Evolutionary conservation across 2,888 invertebrate species (phyloP).

Genomic region (Lutraria lutraria): DNA sequence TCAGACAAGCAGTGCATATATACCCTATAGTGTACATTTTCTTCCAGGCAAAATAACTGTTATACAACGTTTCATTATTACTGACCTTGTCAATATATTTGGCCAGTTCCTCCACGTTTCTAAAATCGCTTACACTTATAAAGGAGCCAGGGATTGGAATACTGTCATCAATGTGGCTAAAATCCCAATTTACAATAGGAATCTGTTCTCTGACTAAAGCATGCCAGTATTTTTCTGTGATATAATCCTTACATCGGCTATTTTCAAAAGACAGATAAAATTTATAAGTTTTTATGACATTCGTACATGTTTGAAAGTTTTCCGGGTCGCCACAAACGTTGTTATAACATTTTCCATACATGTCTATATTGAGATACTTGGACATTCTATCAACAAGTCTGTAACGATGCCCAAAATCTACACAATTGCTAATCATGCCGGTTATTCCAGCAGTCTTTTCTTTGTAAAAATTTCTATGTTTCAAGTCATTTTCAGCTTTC

Average conservation of each 20-base stretch:
- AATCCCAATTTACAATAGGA: slow-evolving; percentile 67
- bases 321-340: slow-evolving; percentile 45
- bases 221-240: slow-evolving; percentile 68
- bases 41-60: slow-evolving; percentile 67
- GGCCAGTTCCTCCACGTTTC: slow-evolving; percentile 38
- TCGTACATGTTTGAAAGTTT: slow-evolving; percentile 30
- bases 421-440: slow-evolving; percentile 63
- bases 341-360: slow-evolving; percentile 61
- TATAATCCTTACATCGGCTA: slow-evolving; percentile 57
- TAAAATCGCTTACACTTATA: slow-evolving; percentile 66
- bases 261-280: slow-evolving; percentile 68
- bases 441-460: slow-evolving; percentile 53
- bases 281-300: slow-evolving; percentile 53
- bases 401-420: slow-evolving; percentile 49
- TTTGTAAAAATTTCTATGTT: slow-evolving; percentile 50
- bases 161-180: slow-evolving; percentile 23
- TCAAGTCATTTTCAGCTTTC: slow-evolving; percentile 43
- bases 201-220: slow-evolving; percentile 48
- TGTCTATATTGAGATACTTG: slow-evolving; percentile 51
- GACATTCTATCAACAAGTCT: slow-evolving; percentile 43
- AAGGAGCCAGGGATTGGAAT: slow-evolving; percentile 60
- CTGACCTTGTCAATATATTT: slow-evolving; percentile 48
- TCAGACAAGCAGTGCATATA: slow-evolving; percentile 24
- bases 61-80: slow-evolving; percentile 59
- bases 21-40: slow-evolving; percentile 23